Evolutionary conservation across 2,113 vertebrate species (phyloP), one percentile per base, ranked within the genome.

Genomic region (Trogon surrucura): DNA sequence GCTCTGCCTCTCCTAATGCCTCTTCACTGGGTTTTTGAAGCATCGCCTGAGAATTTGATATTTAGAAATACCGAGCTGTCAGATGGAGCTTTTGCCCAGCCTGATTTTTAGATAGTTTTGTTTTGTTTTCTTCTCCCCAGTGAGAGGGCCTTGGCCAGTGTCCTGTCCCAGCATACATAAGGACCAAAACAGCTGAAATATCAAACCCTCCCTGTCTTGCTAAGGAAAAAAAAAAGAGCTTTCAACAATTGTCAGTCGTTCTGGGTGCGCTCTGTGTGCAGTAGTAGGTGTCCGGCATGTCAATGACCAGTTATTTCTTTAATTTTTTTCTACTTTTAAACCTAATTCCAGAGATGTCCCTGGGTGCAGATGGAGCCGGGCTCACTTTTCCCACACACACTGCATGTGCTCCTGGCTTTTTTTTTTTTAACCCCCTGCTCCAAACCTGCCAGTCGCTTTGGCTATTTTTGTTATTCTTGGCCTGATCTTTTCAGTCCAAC

Each of bases 261-360:
- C 16, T 25, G 19, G 26, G 5, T 48, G 16, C 1, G 0, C n/a
- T 45, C 54, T 27, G 44, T 1, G 3, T 16, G 6, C 16, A 6
- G 11, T 6, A 11, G 6, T 18, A 53, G 6, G 13, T 70, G n/a
- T 23, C 29, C 8, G 1, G 3, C 51, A 12, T n/a, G 34, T n/a
- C 26, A 29, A 15, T 34, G 27, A 48, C 25, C 13, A 23, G 6
- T 61, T 57, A 32, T 25, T 67, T 18, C 32, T 83, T 72, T 44
- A 13, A 41, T 80, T 80, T 86, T 41, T 41, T 60, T 18, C 53
- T 34, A 32, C 6, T 47, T 51, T 57, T 22, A 66, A 79, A 48
- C 16, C 29, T 65, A 16, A 77, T 34, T 25, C 44, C 9, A 4
- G n/a, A 26, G 65, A n/a, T 6, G 2, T 12, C 25, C 2, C 9